phyloP scores from a whole-genome alignment of 2,888 invertebrate species.

The Agriopis aurantiaria region DNA sequence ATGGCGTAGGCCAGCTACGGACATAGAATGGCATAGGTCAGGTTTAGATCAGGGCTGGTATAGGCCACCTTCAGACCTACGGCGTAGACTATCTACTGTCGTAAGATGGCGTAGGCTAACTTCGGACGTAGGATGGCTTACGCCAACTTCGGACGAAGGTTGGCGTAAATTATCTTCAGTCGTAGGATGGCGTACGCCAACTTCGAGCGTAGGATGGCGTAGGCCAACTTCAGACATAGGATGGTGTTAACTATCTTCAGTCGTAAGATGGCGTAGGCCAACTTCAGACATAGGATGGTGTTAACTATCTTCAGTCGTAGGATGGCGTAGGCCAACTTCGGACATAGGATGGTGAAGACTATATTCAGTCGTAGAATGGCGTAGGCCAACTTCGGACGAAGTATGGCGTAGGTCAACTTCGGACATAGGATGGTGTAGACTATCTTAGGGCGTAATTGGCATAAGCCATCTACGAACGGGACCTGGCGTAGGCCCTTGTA shows the following conservation, averaged over 20 bases:
- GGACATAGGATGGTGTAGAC: background rate
- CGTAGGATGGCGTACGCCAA: background rate
- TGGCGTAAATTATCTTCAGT: background rate
- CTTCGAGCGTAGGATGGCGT: background rate
- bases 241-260: background rate
- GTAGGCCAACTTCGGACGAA: too few species aligned
- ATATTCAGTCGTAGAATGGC: background rate
- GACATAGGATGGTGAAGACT: background rate
- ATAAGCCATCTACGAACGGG: background rate
- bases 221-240: background rate
- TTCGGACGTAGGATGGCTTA: background rate
- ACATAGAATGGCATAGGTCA: background rate
- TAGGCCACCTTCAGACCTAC: background rate
- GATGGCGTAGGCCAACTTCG: background rate
- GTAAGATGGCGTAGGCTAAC: conserved; percentile 1
- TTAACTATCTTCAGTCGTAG: background rate
- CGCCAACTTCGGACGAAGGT: background rate
- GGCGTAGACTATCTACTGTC: background rate
- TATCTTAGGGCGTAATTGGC: background rate
- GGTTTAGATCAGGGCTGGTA: background rate
- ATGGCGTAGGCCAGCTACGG: background rate
- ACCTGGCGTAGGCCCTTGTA: background rate
- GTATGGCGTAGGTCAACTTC: background rate
- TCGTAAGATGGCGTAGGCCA: background rate
- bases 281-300: background rate